A percentile compares a stretch with the other conserved stretches of the same genome.
phyloP scores from a whole-genome alignment of 2,797 vertebrate genomes.

The Spinus olivaceus region DNA sequence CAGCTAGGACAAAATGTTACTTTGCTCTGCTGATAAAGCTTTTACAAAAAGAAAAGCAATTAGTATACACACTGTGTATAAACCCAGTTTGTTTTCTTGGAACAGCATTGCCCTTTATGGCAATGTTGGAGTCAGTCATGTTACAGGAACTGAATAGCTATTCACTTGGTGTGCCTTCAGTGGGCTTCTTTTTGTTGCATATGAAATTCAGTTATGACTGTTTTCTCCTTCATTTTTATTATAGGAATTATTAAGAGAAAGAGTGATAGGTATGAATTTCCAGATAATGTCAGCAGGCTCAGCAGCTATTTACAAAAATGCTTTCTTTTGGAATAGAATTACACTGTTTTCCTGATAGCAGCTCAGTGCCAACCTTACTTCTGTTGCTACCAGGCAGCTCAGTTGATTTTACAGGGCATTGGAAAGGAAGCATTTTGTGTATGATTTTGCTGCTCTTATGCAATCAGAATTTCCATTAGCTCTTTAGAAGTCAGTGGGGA shows the following conservation, averaged over 20 bases:
- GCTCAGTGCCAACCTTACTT: neutral
- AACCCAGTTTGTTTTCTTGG: neutral
- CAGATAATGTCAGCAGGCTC: neutral
- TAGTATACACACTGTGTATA: neutral
- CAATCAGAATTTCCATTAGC: constrained; percentile 44
- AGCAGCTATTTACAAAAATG: constrained; percentile 33
- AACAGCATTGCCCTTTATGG: neutral
- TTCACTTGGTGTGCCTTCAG: neutral
- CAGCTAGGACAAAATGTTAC: neutral
- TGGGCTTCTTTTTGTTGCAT: constrained; percentile 1
- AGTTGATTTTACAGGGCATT: neutral
- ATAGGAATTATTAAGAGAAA: constrained; percentile 11
- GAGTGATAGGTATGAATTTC: constrained; percentile 30
- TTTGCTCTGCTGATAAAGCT: neutral
- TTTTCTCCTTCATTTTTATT: constrained; percentile 40
- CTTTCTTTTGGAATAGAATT: constrained; percentile 52
- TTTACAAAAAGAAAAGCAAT: neutral
- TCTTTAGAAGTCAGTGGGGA: neutral
- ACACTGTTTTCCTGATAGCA: constrained; percentile 12
- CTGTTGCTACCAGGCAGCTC: constrained; percentile 29
- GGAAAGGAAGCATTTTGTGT: neutral
- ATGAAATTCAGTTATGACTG: constrained; percentile 9
- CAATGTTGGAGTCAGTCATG: neutral
- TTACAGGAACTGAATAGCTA: neutral
- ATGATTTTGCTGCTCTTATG: neutral